Evolutionary conservation across 2,797 vertebrate genomes (phyloP), one percentile per base, ranked within the genome.

Genomic region (Geotrypetes seraphini): DNA sequence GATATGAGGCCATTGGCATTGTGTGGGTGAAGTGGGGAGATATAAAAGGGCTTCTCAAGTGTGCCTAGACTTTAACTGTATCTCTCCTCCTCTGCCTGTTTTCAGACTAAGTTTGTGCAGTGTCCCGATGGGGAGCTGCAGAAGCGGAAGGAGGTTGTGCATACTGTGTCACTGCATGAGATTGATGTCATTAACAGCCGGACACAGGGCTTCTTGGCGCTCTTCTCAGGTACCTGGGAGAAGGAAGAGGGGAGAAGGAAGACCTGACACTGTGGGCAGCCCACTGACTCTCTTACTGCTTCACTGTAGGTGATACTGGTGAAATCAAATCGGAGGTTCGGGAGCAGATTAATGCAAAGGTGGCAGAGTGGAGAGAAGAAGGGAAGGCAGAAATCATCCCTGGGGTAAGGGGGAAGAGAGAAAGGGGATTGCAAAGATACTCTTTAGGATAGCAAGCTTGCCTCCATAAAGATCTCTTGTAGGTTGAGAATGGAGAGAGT

Each of bases 171-270:
- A 1, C 74, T 97, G 16, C 93, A 97, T 0, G 91, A 96, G 79
- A 94, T 97, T 1, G 92, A 96, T 0, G 93, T 96, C 62, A 97
- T 97, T 66, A 97, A 97, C 74, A 94, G 91, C 40, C 87, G 93
- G 30, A 97, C 93, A 1, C 92, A 97, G 62, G 93, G 93, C 45
- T 97, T 96, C 69, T 75, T 97, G 11, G 92, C 93, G 0, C 83
- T 97, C 2, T 97, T 97, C 65, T 95, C 91, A 0, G 85, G 86
- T 83, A 49, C 8, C 32, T n/a, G 3, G 5, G 4, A n/a, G 8
- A 15, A 17, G 3, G 15, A n/a, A n/a, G 8, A 22, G 7, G 22
- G 22, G 7, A 8, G 6, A 22, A 7, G 6, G 6, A 22, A 8
- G 8, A 22, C 22, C 8, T n/a, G n/a, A n/a, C 11, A 23, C 9